Conservation (phyloP, 1,140 invertebrate genomes). For the Magallana ariakensis region DNA sequence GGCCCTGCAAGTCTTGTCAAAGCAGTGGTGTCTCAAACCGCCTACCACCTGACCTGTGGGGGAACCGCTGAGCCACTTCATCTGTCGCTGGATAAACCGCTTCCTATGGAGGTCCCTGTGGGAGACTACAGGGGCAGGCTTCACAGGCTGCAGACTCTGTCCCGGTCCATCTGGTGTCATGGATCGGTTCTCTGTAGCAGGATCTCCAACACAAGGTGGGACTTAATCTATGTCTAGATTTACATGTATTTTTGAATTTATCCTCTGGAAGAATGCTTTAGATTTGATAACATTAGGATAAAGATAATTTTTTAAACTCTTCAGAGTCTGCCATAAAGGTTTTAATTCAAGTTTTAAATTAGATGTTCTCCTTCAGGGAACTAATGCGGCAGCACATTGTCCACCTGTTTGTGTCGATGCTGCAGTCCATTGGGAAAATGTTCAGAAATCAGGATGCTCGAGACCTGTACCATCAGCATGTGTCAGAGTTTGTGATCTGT, state of each 20-base stretch:
- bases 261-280: too few relatives aligned
- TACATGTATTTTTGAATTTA: neutral
- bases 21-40: neutral
- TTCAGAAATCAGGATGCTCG: neutral
- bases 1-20: constrained; percentile 11
- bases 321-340: too few relatives aligned
- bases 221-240: too few relatives aligned
- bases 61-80: neutral
- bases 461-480: neutral
- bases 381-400: neutral
- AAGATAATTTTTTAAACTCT: too few relatives aligned
- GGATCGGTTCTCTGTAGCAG: constrained; percentile 65
- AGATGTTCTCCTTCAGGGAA: neutral
- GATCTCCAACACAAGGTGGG: constrained; percentile 31
- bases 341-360: too few relatives aligned
- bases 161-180: constrained; percentile 81
- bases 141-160: constrained; percentile 77
- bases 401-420: neutral
- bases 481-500: neutral
- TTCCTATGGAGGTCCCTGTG: constrained; percentile 69
- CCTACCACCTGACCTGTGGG: neutral
- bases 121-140: constrained; percentile 76
- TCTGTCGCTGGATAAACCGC: neutral
- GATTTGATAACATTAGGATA: too few relatives aligned
- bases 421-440: neutral